Percentiles rank a stretch among this genome's conserved stretches.
Conservation (phyloP, 2,797 vertebrate genomes). For the Typhlichthys eigenmanni region DNA sequence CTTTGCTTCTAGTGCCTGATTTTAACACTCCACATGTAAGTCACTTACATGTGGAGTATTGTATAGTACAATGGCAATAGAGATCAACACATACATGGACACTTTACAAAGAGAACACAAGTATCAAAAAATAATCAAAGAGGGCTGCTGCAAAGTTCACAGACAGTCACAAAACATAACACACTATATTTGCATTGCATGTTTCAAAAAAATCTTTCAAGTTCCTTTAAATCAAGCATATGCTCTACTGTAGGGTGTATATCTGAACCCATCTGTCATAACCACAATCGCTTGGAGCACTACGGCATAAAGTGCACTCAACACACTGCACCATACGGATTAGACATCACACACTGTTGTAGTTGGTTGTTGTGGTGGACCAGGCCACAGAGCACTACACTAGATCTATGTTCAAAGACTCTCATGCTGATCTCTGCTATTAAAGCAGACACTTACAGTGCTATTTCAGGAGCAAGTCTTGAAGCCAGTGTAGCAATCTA, state of each 20-base stretch:
- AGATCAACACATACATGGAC: too few species aligned
- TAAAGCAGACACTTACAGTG: conserved; percentile 55
- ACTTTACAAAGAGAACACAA: too few species aligned
- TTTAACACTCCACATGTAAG: too few species aligned
- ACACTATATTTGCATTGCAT: too few species aligned
- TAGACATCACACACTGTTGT: conserved; percentile 28
- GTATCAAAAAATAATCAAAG: too few species aligned
- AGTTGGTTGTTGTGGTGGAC: conserved; percentile 50
- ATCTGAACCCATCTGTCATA: not conserved
- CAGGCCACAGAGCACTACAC: conserved; percentile 31
- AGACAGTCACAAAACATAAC: too few species aligned
- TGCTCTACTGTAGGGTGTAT: not conserved
- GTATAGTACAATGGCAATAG: too few species aligned
- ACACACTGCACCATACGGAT: conserved; percentile 39
- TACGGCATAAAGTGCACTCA: conserved; percentile 22
- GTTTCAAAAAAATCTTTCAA: too few species aligned
- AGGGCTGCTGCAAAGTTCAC: too few species aligned
- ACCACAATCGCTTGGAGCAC: conserved; percentile 18
- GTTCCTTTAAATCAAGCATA: not conserved
- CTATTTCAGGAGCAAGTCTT: conserved; percentile 53
- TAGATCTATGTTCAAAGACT: conserved; percentile 51
- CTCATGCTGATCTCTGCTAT: conserved; percentile 51
- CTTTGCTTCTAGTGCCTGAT: too few species aligned
- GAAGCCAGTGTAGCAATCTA: conserved; percentile 53
- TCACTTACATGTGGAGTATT: too few species aligned